Evolutionary conservation across 2,888 invertebrate species (phyloP).

Genomic region (Tinea trinotella): DNA sequence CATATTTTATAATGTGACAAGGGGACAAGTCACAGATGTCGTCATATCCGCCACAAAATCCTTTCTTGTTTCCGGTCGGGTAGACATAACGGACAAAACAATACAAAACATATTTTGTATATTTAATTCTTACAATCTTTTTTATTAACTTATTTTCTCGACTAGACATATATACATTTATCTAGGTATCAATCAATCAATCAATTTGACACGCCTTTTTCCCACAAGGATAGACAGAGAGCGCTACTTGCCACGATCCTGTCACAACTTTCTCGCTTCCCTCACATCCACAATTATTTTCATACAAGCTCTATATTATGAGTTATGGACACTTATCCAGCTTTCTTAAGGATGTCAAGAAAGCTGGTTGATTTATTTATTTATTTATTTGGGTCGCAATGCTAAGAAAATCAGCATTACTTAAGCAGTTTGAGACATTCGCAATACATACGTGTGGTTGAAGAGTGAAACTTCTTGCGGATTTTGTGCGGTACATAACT

Average conservation of each 20-base stretch:
- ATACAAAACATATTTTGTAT: background rate
- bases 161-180: too few species aligned
- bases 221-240: too few species aligned
- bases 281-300: too few species aligned
- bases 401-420: background rate
- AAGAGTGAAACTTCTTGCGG: conserved; percentile 16
- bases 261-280: too few species aligned
- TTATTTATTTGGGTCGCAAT: background rate
- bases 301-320: too few species aligned
- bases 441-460: background rate
- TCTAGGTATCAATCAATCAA: too few species aligned
- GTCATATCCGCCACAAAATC: conserved; percentile 6
- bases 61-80: background rate
- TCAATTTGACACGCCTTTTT: too few species aligned
- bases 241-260: too few species aligned
- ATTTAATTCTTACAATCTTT: background rate
- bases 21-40: conserved; percentile 3
- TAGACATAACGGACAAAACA: conserved; percentile 1
- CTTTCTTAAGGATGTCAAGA: too few species aligned
- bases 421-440: background rate
- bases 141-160: too few species aligned
- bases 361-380: background rate
- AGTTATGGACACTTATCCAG: too few species aligned
- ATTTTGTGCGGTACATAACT: background rate
- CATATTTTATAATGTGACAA: conserved; percentile 5